Conservation (phyloP, 2,888 invertebrate species). For the Rhopalosiphum nymphaeae region DNA sequence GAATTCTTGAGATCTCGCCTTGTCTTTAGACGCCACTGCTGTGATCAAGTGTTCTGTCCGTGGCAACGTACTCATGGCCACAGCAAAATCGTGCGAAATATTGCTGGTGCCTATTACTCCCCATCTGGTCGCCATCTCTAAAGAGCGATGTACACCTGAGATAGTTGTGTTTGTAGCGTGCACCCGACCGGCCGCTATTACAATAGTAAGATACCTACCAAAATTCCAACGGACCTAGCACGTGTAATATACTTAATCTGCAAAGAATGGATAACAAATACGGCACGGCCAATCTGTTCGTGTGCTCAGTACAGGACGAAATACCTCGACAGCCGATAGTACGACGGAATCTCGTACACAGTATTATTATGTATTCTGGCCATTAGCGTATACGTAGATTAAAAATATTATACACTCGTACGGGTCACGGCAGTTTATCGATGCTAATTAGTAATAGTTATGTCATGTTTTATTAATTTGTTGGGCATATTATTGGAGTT, state of each 20-base stretch:
- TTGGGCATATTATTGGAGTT: not conserved
- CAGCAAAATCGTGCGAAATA: slow-evolving; percentile 88
- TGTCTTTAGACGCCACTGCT: slow-evolving; percentile 84
- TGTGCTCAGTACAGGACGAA: not conserved
- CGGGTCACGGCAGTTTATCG: not conserved
- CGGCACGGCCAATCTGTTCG: not conserved
- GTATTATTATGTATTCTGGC: not conserved
- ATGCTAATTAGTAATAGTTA: not conserved
- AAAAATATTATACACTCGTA: not conserved
- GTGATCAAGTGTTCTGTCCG: slow-evolving; percentile 79
- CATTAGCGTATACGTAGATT: not conserved
- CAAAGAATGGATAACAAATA: not conserved
- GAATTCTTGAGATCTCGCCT: slow-evolving; percentile 81
- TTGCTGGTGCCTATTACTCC: slow-evolving; percentile 88
- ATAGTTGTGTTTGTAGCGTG: not conserved
- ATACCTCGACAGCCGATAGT: not conserved
- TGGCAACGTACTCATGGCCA: slow-evolving; percentile 78
- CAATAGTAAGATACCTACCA: not conserved
- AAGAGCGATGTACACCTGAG: not conserved
- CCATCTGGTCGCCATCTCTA: slow-evolving; percentile 80
- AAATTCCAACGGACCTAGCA: not conserved
- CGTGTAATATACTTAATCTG: not conserved
- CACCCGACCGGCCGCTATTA: not conserved
- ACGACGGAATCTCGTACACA: not conserved
- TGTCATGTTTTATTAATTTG: not conserved